These are phyloP conservation scores for Lordiphosa mommai DNA, from an alignment of 1,140 invertebrate genomes.

Conservation along the genomic window DNA sequence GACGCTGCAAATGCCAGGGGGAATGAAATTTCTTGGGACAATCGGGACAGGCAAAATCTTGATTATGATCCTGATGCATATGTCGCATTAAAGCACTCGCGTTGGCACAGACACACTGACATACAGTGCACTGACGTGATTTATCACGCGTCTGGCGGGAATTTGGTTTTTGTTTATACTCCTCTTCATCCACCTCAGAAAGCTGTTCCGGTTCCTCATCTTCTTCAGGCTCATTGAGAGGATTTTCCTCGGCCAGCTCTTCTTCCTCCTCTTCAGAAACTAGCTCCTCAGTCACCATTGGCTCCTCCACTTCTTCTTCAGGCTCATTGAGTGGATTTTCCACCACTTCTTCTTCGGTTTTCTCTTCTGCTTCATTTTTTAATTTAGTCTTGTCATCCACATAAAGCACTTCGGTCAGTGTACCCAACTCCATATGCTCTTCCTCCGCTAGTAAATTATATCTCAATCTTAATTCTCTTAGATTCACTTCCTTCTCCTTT, in stretches of 20 bases:
- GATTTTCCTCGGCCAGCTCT: background rate
- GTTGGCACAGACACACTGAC: slow-evolving; percentile 28
- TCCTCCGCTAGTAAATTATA: slow-evolving; percentile 47
- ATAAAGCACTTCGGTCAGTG: slow-evolving; percentile 56
- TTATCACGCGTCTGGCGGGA: slow-evolving; percentile 5
- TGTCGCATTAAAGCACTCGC: slow-evolving; percentile 36
- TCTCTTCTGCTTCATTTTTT: slow-evolving; percentile 10
- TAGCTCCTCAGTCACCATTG: background rate
- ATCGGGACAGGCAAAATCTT: slow-evolving; percentile 24
- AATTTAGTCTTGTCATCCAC: slow-evolving; percentile 48
- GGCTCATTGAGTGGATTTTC: slow-evolving; percentile 52
- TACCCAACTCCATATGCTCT: slow-evolving; percentile 5
- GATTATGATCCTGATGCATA: slow-evolving; percentile 47
- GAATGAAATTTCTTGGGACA: slow-evolving; percentile 49
- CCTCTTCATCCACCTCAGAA: background rate
- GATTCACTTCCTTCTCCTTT: slow-evolving; percentile 15
- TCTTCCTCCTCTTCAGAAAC: background rate
- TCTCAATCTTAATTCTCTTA: slow-evolving; percentile 34
- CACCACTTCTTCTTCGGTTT: slow-evolving; percentile 35
- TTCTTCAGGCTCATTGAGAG: background rate
- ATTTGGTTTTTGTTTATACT: background rate
- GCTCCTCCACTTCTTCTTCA: background rate
- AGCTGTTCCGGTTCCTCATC: background rate
- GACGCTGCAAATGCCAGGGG: slow-evolving; percentile 35
- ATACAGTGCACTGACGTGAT: slow-evolving; percentile 33